phyloP scores from a whole-genome alignment of 2,113 vertebrate species.

The Pedionomus torquatus region DNA sequence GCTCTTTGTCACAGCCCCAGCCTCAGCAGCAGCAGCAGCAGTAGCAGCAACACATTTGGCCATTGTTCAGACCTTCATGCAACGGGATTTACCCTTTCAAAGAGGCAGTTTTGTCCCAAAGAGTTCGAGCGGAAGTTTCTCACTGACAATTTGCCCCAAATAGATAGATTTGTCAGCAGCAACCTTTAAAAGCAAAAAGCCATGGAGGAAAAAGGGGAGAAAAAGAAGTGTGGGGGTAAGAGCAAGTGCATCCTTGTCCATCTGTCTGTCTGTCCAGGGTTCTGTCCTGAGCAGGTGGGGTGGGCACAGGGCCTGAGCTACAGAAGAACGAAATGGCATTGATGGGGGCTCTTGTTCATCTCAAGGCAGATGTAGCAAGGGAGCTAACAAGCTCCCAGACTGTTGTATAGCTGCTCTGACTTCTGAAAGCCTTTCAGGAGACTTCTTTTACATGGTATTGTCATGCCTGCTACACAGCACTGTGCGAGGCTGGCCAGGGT shows the following conservation, averaged over 20 bases:
- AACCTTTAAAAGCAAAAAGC: slow-evolving; percentile 87
- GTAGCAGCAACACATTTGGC: slow-evolving; percentile 97
- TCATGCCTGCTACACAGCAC: slow-evolving; percentile 49
- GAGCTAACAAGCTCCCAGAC: slow-evolving; percentile 64
- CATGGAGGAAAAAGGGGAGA: slow-evolving; percentile 59
- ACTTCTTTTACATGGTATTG: slow-evolving; percentile 56
- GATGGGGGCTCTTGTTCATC: slow-evolving; percentile 55
- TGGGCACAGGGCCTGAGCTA: not conserved
- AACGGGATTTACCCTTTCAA: slow-evolving; percentile 99
- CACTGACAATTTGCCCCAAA: slow-evolving; percentile 99
- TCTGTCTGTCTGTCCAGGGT: not conserved
- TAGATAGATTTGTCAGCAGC: slow-evolving; percentile 99
- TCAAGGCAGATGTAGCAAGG: slow-evolving; percentile 61
- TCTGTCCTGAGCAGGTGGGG: slow-evolving; percentile 23
- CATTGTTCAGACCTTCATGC: slow-evolving; percentile 98
- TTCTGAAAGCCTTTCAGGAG: slow-evolving; percentile 62
- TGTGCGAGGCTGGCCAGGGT: not conserved
- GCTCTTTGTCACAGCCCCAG: slow-evolving; percentile 96
- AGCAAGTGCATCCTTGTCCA: slow-evolving; percentile 38
- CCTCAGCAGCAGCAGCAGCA: slow-evolving; percentile 88
- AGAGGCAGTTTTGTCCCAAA: slow-evolving; percentile 99
- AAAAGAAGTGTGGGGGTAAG: slow-evolving; percentile 38
- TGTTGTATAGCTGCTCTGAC: slow-evolving; percentile 61
- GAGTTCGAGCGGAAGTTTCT: slow-evolving; percentile 99
- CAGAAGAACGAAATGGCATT: not conserved